Evolutionary conservation across 2,113 vertebrate species (phyloP), one percentile per base, ranked within the genome.

Genomic region (Butorides virescens): DNA sequence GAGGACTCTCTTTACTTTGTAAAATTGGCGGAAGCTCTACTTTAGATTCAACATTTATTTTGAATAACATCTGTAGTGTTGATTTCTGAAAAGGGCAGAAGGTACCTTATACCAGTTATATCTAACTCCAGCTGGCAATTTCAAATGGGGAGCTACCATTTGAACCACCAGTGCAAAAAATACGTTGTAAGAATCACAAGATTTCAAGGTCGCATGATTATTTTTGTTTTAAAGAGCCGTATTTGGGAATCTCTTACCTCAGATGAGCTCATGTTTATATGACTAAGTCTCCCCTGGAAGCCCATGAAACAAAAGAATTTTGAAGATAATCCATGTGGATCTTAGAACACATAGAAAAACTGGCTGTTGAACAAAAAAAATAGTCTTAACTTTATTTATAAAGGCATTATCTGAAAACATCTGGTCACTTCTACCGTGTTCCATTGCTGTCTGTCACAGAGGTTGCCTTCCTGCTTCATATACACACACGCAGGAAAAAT

Each of bases 211-310:
- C 6, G 13, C 73, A 39, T 49, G 74, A n/a, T 93, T 63, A 44
- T 55, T 95, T 76, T 59, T 77, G 72, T 86, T 92, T 63, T 22
- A 71, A 79, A 86, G 59, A 83, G 66, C 53, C 44, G 32, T 25
- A 13, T 79, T 86, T 92, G 75, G 88, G 93, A 67, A 73, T 47
- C 78, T 93, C 59, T 88, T 90, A 63, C 68, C 76, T 88, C 68
- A 77, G 49, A 86, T 86, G 63, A 93, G 72, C 83, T 95, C 76
- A 49, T 78, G 83, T 86, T 92, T 86, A 15, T 91, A 61, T 65
- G 87, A 88, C 65, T 88, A 81, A 93, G 47, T 84, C 56, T 88
- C 37, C 68, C 65, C 52, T 88, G 73, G 92, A 95, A 92, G 61
- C 47, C 76, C 66, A 86, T 62, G 56, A 93, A 88, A 92, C 32